Evolutionary conservation across 2,888 invertebrate genomes (phyloP), one percentile per base, ranked within the genome.

Genomic region (Hemicrepidius hirtus): DNA sequence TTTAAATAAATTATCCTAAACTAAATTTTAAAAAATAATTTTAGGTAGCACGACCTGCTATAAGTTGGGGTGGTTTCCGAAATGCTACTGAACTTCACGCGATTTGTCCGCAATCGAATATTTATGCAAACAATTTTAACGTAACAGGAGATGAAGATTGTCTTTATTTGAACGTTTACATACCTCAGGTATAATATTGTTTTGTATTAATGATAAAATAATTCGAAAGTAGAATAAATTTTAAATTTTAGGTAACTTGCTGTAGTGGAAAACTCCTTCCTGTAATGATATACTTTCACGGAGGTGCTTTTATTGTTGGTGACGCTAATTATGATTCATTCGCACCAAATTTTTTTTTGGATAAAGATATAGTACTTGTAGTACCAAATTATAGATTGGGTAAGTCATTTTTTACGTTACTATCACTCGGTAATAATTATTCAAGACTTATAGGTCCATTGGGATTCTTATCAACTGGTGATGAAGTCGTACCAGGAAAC

Each of bases 211-310:
- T n/a, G n/a, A 32, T 32, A 32, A 32, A 32, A 32, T 32, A n/a
- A n/a, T n/a, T n/a, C n/a, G n/a, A n/a, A n/a, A n/a, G n/a, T n/a
- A n/a, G n/a, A n/a, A 32, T 24, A 9, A 32, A 32, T 41, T 7
- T 94, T 55, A 9, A 4, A 20, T 50, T 68, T 20, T 40, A 62
- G 60, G 5, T 62, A 24, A 94, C 94, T 77, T 89, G 90, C 74
- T 91, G 94, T 77, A 87, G 94, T 0, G 83, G 94, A 16, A 57
- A 64, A 13, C 35, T 81, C 87, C 81, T 89, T 7, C 92, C 94
- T 0, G 94, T 94, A 0, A 93, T 94, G 93, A 87, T 94, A n/a
- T 94, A 92, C 86, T 87, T 92, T 73, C 92, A 92, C 71, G 92
- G 92, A 0, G 94, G 94, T 1, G 94, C 93, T 4, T 94, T 92